phyloP scores from a whole-genome alignment of 1,140 invertebrate species.

The Macrobrachium rosenbergii region DNA sequence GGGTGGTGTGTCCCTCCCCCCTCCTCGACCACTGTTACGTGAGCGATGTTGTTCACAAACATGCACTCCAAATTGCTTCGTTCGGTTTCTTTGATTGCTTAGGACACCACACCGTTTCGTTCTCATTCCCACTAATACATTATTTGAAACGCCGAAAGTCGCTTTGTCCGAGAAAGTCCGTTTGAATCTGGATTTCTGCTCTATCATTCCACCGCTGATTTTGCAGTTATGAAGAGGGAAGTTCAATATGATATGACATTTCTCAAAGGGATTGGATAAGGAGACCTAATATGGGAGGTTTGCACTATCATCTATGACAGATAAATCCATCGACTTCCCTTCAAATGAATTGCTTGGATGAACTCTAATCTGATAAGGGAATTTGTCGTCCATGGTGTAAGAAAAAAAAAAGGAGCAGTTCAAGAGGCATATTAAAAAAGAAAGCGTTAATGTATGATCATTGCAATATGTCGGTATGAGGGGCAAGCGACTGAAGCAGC shows the following conservation, averaged over 20 bases:
- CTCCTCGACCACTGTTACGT: constrained; percentile 31
- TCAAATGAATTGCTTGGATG: not conserved
- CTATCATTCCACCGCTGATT: not conserved
- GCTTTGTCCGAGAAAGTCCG: constrained; percentile 4
- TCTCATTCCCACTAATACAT: constrained; percentile 28
- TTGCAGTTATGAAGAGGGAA: not conserved
- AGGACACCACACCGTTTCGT: not conserved
- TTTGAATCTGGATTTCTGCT: not conserved
- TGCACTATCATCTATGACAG: not conserved
- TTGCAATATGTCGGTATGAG: constrained; percentile 7
- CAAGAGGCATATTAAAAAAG: no score
- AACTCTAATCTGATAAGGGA: not conserved
- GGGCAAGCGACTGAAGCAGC: not conserved
- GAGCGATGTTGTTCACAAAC: constrained; percentile 28
- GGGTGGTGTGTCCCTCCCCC: not conserved
- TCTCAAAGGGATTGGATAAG: not conserved
- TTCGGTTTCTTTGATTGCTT: constrained; percentile 13
- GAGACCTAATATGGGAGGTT: no score
- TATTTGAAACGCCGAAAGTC: constrained; percentile 11
- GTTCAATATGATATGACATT: not conserved
- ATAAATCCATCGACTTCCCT: not conserved
- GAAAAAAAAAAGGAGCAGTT: not conserved
- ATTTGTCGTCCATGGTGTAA: not conserved
- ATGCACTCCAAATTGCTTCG: constrained; percentile 22
- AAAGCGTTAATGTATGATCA: constrained; percentile 3